phyloP scores from a whole-genome alignment of 2,797 vertebrate species.

The Lindbergichthys nudifrons region DNA sequence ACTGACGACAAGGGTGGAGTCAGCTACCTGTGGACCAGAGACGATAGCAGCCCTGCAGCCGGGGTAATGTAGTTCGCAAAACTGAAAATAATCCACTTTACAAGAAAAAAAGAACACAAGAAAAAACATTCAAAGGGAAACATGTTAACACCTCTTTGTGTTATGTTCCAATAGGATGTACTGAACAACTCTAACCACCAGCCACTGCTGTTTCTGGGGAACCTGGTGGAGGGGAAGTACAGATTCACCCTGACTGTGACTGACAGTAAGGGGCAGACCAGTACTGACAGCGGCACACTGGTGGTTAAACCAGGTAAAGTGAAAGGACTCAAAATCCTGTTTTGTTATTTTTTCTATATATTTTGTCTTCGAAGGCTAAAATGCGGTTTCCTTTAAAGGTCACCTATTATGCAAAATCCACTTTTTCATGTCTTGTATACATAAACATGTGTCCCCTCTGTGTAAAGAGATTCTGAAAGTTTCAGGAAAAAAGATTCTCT shows the following conservation, averaged over 20 bases:
- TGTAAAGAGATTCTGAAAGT: too few species aligned
- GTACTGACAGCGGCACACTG: conserved; percentile 85
- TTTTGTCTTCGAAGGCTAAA: not conserved
- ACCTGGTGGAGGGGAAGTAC: conserved; percentile 96
- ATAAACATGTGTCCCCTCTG: too few species aligned
- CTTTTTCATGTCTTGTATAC: too few species aligned
- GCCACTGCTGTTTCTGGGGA: conserved; percentile 92
- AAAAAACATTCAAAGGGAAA: not conserved
- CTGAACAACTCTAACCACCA: conserved; percentile 96
- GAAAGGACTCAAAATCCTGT: not conserved
- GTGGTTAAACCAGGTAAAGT: conserved; percentile 93
- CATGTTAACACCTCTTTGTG: not conserved
- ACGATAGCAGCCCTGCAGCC: conserved; percentile 93
- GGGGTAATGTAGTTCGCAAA: conserved; percentile 82
- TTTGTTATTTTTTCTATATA: not conserved
- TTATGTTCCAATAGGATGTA: conserved; percentile 87
- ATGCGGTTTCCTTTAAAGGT: too few species aligned
- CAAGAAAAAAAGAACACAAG: not conserved
- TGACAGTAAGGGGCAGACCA: conserved; percentile 94
- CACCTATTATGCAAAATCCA: too few species aligned
- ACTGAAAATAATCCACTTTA: not conserved
- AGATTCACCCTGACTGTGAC: conserved; percentile 93
- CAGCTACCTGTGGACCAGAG: conserved; percentile 92
- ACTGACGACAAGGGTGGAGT: conserved; percentile 93
- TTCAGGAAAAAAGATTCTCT: too few species aligned